Base-by-base conservation (phyloP, 2,888 invertebrate genomes). In the Agrotis puta region DNA sequence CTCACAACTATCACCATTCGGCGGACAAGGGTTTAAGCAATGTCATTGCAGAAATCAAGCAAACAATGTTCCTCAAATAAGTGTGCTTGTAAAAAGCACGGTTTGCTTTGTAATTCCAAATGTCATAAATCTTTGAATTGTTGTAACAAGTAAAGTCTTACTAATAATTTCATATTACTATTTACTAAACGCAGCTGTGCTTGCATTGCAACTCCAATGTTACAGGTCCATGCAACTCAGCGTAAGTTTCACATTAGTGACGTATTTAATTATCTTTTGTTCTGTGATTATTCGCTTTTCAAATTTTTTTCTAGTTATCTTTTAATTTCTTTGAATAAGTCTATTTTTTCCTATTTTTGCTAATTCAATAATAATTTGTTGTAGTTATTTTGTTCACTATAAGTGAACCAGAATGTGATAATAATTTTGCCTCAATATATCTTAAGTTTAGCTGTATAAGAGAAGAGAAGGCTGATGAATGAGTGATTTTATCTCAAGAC, bases 61-160 rank as follows among this genome's bases (percentile, higher is more conserved):
- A 64, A 57, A 59, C 58, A 65, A 62, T 71, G 71, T 64, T 51
- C 58, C 51, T 58, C 64, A 61, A 71, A 71, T 62, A 71, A 61
- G 59, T 71, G 64, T 65, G 70, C 68, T 70, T 71, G 65, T 56
- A 61, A 71, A 63, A 71, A 65, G 62, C 61, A 71, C 54, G 48
- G 62, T 66, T 61, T 63, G 51, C 66, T 71, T 61, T 66, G 71
- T 66, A 66, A 66, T 63, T 66, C 71, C 61, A 62, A 65, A 62
- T 71, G 71, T 57, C 71, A 66, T 65, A 66, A 67, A 63, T 67
- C 62, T 67, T 66, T 63, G 56, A 72, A 33, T 33, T 33, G 33
- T 33, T 33, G 33, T 33, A 33, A 33, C 33, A 33, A 33, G 33
- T 70, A 59, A 70, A 62, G 56, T 56, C 56, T 56, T 56, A 56